Evolutionary conservation across 2,797 vertebrate genomes (phyloP), one percentile per base, ranked within the genome.

Genomic region (Phoeniculus purpureus): DNA sequence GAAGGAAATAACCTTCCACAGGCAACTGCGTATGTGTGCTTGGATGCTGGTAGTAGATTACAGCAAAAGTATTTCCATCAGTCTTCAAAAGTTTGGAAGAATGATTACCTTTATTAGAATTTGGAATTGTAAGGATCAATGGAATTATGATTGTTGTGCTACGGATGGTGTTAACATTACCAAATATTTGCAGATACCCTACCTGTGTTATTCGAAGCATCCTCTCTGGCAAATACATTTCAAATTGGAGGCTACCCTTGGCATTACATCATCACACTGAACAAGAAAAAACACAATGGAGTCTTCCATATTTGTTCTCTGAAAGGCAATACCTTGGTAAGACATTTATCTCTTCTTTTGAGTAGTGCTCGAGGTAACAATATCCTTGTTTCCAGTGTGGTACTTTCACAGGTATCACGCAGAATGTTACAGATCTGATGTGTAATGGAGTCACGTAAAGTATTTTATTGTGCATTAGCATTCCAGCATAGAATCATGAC

Each of bases 221-320:
- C 98, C 58, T 99, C 98, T 78, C 98, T 98, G 93, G 98, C 98
- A 90, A 98, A 98, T 56, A 98, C 98, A 64, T 98, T 99, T 94
- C 98, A 99, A 96, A 98, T 99, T 54, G 99, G 99, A 96, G 99
- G 99, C 84, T 98, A 98, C 92, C 99, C 99, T 26, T 99, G 99
- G 99, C 99, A 99, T 97, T 99, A 98, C 94, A 99, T 99, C 96
- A 98, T 98, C 96, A 99, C 99, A 48, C 99, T 99, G 55, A 98
- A 98, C 51, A 98, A 98, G 94, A 99, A 98, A 97, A 98, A 97
- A 62, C 97, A 99, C 89, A 97, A 96, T 94, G 99, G 99, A 93
- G 97, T 98, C 89, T 98, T 99, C 96, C 98, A 99, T 95, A 98
- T 99, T 97, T 98, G 98, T 96, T 98, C 99, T 34, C 96, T 99